Percentiles rank a stretch among this genome's conserved stretches.
Conservation (phyloP, 2,113 vertebrate species). For the Aspidoscelis tigris region DNA sequence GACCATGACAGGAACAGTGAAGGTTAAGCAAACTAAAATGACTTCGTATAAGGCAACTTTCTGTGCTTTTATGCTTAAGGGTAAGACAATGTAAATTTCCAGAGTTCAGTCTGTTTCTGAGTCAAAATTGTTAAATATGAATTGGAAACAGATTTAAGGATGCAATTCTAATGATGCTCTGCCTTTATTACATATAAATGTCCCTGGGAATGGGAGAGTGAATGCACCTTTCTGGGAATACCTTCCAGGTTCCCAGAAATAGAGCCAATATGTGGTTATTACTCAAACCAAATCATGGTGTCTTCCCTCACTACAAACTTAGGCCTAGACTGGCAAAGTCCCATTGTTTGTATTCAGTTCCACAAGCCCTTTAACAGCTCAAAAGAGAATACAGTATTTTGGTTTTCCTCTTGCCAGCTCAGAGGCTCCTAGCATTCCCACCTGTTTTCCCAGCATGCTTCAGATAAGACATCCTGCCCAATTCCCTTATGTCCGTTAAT, state of each 20-base stretch:
- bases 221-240: too few species aligned
- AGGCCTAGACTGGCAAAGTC: neutral
- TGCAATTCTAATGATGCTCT: too few species aligned
- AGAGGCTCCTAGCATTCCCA: neutral
- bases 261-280: neutral
- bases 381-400: neutral
- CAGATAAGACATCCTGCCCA: neutral
- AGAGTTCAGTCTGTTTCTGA: too few species aligned
- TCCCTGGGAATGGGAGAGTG: too few species aligned
- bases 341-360: neutral
- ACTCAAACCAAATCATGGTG: neutral
- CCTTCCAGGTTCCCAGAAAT: neutral
- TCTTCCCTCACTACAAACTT: neutral
- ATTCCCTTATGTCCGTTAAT: neutral
- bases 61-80: too few species aligned
- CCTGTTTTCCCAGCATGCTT: neutral
- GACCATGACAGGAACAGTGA: too few species aligned
- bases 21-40: too few species aligned
- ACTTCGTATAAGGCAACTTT: too few species aligned
- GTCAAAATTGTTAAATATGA: too few species aligned
- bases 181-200: too few species aligned
- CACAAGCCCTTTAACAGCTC: neutral
- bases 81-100: too few species aligned
- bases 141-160: too few species aligned
- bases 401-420: neutral